Percentiles rank a stretch among this genome's conserved stretches.
Evolutionary conservation across 2,888 invertebrate genomes (phyloP).

Genomic region (Drosophila peninsularis): DNA sequence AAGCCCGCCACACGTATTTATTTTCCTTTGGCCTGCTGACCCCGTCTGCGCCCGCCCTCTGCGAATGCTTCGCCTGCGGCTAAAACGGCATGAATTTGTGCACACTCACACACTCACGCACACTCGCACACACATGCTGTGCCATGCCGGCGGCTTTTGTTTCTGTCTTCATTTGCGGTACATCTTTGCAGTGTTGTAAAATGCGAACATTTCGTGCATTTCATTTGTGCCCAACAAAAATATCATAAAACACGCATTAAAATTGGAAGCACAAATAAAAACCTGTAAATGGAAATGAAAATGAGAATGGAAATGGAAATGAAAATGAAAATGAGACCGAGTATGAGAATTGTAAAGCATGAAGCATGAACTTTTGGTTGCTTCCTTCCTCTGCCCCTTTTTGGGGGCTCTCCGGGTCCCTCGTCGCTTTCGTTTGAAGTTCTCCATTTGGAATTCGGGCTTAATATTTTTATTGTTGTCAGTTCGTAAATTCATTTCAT

Average conservation of each 20-base stretch:
- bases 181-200: slow-evolving; percentile 47
- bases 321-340: slow-evolving; percentile 19
- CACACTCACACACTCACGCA: slow-evolving; percentile 26
- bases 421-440: slow-evolving; percentile 44
- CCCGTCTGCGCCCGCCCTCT: background rate
- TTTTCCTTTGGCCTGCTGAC: background rate
- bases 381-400: slow-evolving; percentile 14
- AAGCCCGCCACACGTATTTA: background rate
- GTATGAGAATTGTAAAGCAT: slow-evolving; percentile 28
- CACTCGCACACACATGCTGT: background rate
- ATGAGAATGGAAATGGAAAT: slow-evolving; percentile 19
- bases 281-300: slow-evolving; percentile 25
- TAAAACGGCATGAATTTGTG: slow-evolving; percentile 45
- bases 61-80: slow-evolving; percentile 28
- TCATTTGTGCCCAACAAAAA: slow-evolving; percentile 23
- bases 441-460: slow-evolving; percentile 26
- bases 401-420: too few species aligned
- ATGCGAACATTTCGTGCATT: slow-evolving; percentile 39
- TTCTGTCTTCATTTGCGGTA: slow-evolving; percentile 26
- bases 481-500: slow-evolving; percentile 45
- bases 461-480: slow-evolving; percentile 10
- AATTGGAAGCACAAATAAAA: slow-evolving; percentile 29
- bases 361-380: slow-evolving; percentile 29
- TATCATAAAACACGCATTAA: slow-evolving; percentile 26
- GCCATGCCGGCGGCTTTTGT: slow-evolving; percentile 22